A percentile compares a stretch with the other conserved stretches of the same genome.
Evolutionary conservation across 2,113 vertebrate genomes (phyloP).

Genomic region (Passer montanus): DNA sequence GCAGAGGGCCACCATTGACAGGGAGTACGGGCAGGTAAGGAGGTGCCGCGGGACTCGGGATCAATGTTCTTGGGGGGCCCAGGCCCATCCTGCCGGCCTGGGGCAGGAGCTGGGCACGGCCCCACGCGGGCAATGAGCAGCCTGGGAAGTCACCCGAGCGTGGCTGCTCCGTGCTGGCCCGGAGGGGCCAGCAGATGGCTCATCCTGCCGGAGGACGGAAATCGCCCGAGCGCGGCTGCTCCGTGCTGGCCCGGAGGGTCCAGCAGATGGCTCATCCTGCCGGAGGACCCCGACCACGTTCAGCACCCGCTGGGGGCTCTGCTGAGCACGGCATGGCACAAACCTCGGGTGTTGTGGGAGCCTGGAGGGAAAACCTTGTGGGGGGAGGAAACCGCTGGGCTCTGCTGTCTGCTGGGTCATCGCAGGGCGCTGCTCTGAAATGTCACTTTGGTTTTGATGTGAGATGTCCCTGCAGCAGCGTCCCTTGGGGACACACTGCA

Average conservation of each 20-base stretch:
- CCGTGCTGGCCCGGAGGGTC: rapidly evolving
- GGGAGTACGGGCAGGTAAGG: conserved; percentile 89
- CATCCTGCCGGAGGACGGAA: neutral
- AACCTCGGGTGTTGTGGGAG: neutral
- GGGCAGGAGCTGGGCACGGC: rapidly evolving
- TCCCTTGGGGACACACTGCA: neutral
- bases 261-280: neutral
- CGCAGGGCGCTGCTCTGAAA: neutral
- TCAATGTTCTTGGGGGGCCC: rapidly evolving
- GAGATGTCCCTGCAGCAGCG: neutral
- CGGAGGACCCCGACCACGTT: rapidly evolving
- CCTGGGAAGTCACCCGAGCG: rapidly evolving
- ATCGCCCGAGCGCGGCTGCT: too few relatives aligned
- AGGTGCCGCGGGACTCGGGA: rapidly evolving
- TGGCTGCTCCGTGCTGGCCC: rapidly evolving
- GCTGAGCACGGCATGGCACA: neutral
- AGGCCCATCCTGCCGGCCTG: rapidly evolving
- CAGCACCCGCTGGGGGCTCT: neutral
- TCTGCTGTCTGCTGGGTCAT: conserved; percentile 47
- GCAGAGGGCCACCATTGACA: conserved; percentile 87
- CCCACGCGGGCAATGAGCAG: rapidly evolving
- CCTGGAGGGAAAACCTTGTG: neutral
- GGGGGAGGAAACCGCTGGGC: neutral
- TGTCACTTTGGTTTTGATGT: neutral
- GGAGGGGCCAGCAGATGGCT: neutral